Conservation (phyloP, 1,140 invertebrate genomes). For the Trichonephila inaurata region DNA sequence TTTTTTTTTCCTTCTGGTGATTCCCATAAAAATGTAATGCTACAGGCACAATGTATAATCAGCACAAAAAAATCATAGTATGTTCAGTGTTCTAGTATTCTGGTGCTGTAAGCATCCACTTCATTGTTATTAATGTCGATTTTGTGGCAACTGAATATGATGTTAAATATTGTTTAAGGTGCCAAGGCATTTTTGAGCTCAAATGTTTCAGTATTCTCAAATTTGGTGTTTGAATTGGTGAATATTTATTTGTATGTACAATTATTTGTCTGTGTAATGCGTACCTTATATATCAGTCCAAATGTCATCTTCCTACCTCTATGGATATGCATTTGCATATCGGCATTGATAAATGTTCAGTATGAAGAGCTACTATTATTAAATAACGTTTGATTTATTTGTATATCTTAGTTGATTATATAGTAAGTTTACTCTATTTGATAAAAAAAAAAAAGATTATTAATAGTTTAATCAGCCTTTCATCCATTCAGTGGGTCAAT, state of each 20-base stretch:
- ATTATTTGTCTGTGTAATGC: conserved; percentile 34
- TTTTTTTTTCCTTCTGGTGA: neutral
- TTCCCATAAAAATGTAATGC: neutral
- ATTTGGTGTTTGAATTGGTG: conserved; percentile 33
- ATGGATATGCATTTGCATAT: conserved; percentile 38
- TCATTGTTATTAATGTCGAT: conserved; percentile 38
- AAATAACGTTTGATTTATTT: neutral
- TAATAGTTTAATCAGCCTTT: too few relatives aligned
- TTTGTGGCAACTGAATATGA: conserved; percentile 30
- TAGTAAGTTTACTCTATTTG: too few relatives aligned
- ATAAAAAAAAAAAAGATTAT: too few relatives aligned
- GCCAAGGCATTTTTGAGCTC: conserved; percentile 48
- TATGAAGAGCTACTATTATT: conserved; percentile 55
- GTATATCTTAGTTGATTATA: neutral
- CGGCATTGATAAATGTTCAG: conserved; percentile 18
- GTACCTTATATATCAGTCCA: conserved; percentile 4
- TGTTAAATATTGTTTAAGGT: conserved; percentile 30
- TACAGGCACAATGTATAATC: conserved; percentile 9
- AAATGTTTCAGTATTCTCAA: conserved; percentile 61
- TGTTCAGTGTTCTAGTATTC: conserved; percentile 12
- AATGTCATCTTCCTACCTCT: conserved; percentile 62
- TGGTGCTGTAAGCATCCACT: neutral
- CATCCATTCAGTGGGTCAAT: too few relatives aligned
- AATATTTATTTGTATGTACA: conserved; percentile 62
- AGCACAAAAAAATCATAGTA: neutral